Base-by-base conservation (phyloP, 2,797 vertebrate species). In the Synaphobranchus kaupii region DNA sequence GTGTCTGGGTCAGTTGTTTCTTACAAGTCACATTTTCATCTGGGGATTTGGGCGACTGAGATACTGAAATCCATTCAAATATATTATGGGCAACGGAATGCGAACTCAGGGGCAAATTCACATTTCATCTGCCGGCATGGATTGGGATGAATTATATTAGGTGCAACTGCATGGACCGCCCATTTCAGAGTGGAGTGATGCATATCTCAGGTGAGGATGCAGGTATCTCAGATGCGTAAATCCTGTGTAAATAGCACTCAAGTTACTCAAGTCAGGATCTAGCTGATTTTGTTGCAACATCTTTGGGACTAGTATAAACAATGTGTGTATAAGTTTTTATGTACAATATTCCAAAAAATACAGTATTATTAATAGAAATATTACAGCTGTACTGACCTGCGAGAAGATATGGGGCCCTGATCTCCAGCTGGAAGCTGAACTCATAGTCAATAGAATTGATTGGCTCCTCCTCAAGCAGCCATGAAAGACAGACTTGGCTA, bases 381-480 rank as follows among this genome's bases (percentile, higher is more conserved):
- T 25, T 48, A 9, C 2, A n/a, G 78, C 78, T 63, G 82, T 20
- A 90, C 93, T 94, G 89, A 99, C 98, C 98, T 96, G 98, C 97
- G 0, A 99, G 96, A 48, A 99, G 94, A 87, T 97, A 99, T 0
- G 98, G 98, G 4, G 97, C 97, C 0, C 97, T 94, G 89, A 99
- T 99, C 96, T 99, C 98, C 93, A 99, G 94, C 86, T 97, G 97
- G 94, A 99, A 99, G 94, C 94, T 98, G 89, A 99, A 99, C 85
- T 98, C 96, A 0, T 99, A 99, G 91, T 98, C 97, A 0, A 95
- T 98, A 89, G 98, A 97, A 94, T 99, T 99, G 91, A 97, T 97
- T 87, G 95, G 94, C 39, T 99, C 95, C 0, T 93, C 95, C 90
- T 98, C 96, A 92, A 98, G 92, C 85, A 99, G 92, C 47, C 94